Base-by-base conservation (phyloP, 2,113 vertebrate genomes). In the Myrmecobius fasciatus region DNA sequence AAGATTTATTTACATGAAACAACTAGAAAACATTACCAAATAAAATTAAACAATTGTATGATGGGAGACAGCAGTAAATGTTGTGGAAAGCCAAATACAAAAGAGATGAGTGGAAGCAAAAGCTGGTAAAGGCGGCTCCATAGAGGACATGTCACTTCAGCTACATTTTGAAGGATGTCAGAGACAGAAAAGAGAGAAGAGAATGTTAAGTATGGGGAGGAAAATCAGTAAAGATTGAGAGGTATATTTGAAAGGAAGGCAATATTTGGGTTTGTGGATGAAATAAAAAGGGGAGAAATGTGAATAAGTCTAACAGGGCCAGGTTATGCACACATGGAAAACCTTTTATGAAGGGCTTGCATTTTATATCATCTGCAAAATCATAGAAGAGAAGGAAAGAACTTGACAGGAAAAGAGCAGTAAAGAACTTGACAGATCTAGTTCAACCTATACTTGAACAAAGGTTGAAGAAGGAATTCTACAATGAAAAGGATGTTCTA, bases 1-100 rank as follows among this genome's bases (percentile, higher is more conserved):
- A 54, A 91, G 52, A 89, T 91, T 10, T 28, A 93, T 75, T 53
- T 53, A 53, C 25, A 95, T 91, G 52, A 89, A 89, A 93, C 22
- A 52, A 47, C 52, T 52, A 89, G 36, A 91, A 56, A 91, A 60
- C 91, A 93, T 54, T 54, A 47, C 28, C 47, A 36, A 46, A 54
- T 49, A 89, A 93, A 48, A 56, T 12, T 28, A 56, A 2, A 25
- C 6, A 25, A 6, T 89, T 93, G 49, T 26, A 49, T 47, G 46
- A 43, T 92, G 22, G 48, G 24, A 28, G 54, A 56, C 53, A 91
- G 88, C 25, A 88, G 24, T 25, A 60, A 24, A 51, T 60, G 11
- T 67, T 52, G 89, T 11, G 47, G 53, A 52, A 93, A 46, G 10
- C 9, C 26, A 89, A 91, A 89, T 46, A 89, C 93, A 22, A 52